Evolutionary conservation across 2,888 invertebrate species (phyloP), one percentile per base, ranked within the genome.

Genomic region (Nesidiocoris tenuis): DNA sequence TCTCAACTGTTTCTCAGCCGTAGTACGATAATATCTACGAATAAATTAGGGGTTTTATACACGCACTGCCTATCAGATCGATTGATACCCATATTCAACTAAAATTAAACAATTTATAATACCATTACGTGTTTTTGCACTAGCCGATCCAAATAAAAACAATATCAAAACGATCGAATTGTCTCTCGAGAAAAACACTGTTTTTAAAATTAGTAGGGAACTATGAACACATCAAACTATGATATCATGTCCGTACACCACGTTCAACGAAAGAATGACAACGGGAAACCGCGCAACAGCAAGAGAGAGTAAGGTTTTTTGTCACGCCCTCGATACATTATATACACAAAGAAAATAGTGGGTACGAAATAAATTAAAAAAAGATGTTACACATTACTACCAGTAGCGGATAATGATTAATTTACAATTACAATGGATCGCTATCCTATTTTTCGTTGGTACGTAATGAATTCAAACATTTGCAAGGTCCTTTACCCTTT

Each of bases 21-120:
- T 25, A 65, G 25, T 39, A 65, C 39, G 18, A 17, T 65, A 21
- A 39, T 17, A 39, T 65, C 65, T 65, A 25, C 39, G 39, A 19
- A 39, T 39, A 39, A 39, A 39, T 39, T 39, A 39, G 12, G 3
- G 39, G 12, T 39, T 39, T 39, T 39, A 39, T 39, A 39, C 39
- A 39, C 3, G 39, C 39, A 12, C 3, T 12, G 39, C 39, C 3
- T 12, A 39, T 39, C 39, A 39, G 39, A 39, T 39, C 39, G 39
- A 7, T 7, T 39, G n/a, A 7, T 39, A 39, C 5, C 39, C 39
- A 3, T 39, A 39, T 39, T 12, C 12, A 39, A 39, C 5, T 39
- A 3, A 7, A 39, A 39, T n/a, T n/a, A n/a, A n/a, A n/a, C n/a
- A n/a, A n/a, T n/a, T 39, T 39, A 39, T 39, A 39, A 39, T 39